Evolutionary conservation across 1,140 invertebrate species (phyloP).

Genomic region (Orussus abietinus): DNA sequence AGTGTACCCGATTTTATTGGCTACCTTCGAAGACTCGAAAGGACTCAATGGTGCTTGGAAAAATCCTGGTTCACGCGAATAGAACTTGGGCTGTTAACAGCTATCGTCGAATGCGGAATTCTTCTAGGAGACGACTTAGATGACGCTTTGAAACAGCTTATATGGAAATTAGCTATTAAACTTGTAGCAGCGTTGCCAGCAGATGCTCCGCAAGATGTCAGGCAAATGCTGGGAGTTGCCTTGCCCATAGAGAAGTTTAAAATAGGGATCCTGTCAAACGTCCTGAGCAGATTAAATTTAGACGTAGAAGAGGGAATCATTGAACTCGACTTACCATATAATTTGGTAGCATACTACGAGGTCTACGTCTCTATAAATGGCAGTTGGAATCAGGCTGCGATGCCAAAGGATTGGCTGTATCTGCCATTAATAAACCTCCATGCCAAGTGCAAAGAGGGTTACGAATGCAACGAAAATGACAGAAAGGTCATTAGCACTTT

Average conservation of each 20-base stretch:
- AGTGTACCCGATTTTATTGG: conserved; percentile 25
- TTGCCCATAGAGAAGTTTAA: conserved; percentile 23
- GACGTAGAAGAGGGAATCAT: not conserved
- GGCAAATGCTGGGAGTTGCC: conserved; percentile 27
- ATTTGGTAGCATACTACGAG: conserved; percentile 28
- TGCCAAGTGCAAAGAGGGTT: conserved; percentile 38
- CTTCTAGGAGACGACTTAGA: conserved; percentile 11
- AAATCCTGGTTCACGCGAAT: conserved; percentile 44
- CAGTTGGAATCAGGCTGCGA: conserved; percentile 42
- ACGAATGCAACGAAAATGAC: conserved; percentile 22
- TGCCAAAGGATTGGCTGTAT: conserved; percentile 68
- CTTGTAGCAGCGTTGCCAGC: conserved; percentile 41
- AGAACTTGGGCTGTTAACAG: conserved; percentile 36
- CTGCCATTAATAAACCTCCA: conserved; percentile 61
- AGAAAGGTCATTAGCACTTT: conserved; percentile 27
- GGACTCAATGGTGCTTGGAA: conserved; percentile 36
- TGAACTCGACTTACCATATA: conserved; percentile 9
- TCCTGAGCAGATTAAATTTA: conserved; percentile 15
- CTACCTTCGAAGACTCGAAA: conserved; percentile 33
- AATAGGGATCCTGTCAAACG: conserved; percentile 11
- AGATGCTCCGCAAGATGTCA: conserved; percentile 25
- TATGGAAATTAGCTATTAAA: conserved; percentile 44
- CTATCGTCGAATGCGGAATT: conserved; percentile 23
- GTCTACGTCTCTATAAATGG: conserved; percentile 28
- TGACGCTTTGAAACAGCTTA: conserved; percentile 11